Percentiles rank a stretch among this genome's conserved stretches.
These are phyloP conservation scores for Sylvicapra grimmia DNA, from an alignment of 2,113 vertebrate genomes.

Conservation along the genomic window DNA sequence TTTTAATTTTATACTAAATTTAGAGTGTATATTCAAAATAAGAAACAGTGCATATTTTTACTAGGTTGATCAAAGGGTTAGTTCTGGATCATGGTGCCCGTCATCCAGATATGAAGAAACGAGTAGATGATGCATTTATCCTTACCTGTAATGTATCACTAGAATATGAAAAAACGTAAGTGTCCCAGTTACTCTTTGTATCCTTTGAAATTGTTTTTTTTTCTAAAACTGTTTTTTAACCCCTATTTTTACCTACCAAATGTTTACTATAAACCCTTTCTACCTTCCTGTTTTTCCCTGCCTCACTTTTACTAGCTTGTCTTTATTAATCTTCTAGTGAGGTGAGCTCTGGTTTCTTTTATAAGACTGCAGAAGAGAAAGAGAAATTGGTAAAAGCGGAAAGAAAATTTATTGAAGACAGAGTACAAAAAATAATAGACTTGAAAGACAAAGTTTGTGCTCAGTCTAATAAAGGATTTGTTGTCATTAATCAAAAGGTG, in stretches of 20 bases:
- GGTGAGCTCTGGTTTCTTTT: slow-evolving; percentile 97
- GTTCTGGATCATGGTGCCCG: slow-evolving; percentile 96
- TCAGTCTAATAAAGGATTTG: slow-evolving; percentile 88
- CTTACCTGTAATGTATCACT: slow-evolving; percentile 95
- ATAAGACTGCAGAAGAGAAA: slow-evolving; percentile 94
- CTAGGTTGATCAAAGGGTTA: slow-evolving; percentile 88
- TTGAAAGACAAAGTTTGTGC: slow-evolving; percentile 89
- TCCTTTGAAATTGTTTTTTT: neutral
- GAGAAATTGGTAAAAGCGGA: slow-evolving; percentile 94
- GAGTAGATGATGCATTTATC: slow-evolving; percentile 91
- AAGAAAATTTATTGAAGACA: slow-evolving; percentile 95
- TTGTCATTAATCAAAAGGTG: slow-evolving; percentile 99
- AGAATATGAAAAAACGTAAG: slow-evolving; percentile 96
- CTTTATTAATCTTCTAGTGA: slow-evolving; percentile 78
- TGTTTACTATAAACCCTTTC: neutral
- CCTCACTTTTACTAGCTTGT: neutral
- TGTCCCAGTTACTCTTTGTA: slow-evolving; percentile 35
- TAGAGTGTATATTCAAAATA: slow-evolving; percentile 22
- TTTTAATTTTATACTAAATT: slow-evolving; percentile 35
- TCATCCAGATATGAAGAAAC: slow-evolving; percentile 98
- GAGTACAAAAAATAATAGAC: slow-evolving; percentile 92
- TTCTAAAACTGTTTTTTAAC: neutral
- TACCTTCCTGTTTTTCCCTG: neutral
- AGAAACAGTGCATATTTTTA: neutral
- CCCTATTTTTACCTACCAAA: neutral